Conservation (phyloP, 2,797 vertebrate species). For the Leptodactylus fallax region DNA sequence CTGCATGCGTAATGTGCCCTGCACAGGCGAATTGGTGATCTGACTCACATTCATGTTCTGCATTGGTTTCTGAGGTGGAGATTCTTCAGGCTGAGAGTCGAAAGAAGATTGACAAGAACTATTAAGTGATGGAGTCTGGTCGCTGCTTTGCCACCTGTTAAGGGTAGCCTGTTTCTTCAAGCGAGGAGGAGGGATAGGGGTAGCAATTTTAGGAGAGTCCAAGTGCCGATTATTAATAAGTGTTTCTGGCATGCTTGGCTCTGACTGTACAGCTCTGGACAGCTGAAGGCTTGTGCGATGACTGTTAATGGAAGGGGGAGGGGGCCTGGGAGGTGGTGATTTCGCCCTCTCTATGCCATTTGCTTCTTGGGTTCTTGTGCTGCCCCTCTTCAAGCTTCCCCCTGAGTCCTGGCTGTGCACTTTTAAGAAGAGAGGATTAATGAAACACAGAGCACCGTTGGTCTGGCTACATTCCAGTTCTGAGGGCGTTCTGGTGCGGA, state of each 20-base stretch:
- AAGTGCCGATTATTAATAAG: conserved; percentile 73
- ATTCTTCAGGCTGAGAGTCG: conserved; percentile 56
- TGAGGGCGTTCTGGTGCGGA: conserved; percentile 81
- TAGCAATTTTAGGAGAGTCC: conserved; percentile 70
- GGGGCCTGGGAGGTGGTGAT: conserved; percentile 87
- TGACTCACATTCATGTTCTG: conserved; percentile 68
- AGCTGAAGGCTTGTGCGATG: conserved; percentile 73
- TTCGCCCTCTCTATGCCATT: conserved; percentile 75
- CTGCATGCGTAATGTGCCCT: conserved; percentile 70
- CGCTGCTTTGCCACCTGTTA: conserved; percentile 63
- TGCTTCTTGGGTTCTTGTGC: conserved; percentile 70
- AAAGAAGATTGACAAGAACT: conserved; percentile 44
- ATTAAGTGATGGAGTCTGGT: conserved; percentile 30
- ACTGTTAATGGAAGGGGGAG: conserved; percentile 85
- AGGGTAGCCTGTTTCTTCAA: conserved; percentile 81
- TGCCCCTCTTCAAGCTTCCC: conserved; percentile 75
- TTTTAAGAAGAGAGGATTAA: conserved; percentile 94
- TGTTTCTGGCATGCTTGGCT: conserved; percentile 80
- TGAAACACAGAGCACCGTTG: conserved; percentile 90
- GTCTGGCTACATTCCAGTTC: conserved; percentile 85
- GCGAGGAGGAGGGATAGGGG: conserved; percentile 86
- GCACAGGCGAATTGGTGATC: conserved; percentile 28
- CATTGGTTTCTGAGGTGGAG: conserved; percentile 63
- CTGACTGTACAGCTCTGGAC: conserved; percentile 76
- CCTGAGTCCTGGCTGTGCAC: conserved; percentile 82